Evolutionary conservation across 2,888 invertebrate species (phyloP).

Genomic region (Cacoxenus indagator): DNA sequence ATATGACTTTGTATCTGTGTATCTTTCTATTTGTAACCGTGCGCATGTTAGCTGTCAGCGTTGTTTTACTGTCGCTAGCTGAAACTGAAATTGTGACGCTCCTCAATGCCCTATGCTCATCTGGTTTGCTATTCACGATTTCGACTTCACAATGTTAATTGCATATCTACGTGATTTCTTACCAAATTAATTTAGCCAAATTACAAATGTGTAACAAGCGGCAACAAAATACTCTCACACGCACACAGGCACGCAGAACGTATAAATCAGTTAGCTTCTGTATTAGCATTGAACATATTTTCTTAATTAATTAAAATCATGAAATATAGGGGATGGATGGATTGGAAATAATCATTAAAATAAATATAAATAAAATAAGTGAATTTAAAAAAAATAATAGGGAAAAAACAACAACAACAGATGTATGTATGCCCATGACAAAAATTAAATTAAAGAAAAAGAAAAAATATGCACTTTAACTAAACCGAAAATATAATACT

Average conservation of each 20-base stretch:
- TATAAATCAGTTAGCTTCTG: slow-evolving; percentile 61
- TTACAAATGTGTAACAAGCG: slow-evolving; percentile 47
- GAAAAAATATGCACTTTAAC: too few relatives aligned
- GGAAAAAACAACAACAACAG: too few relatives aligned
- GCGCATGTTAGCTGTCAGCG: slow-evolving; percentile 56
- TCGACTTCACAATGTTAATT: slow-evolving; percentile 60
- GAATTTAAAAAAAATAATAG: too few relatives aligned
- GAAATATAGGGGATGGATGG: slow-evolving; percentile 24
- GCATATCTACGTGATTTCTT: slow-evolving; percentile 69
- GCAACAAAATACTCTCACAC: neutral
- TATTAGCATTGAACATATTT: slow-evolving; percentile 63
- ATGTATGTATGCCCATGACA: too few relatives aligned
- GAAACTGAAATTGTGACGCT: slow-evolving; percentile 35
- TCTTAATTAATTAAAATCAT: slow-evolving; percentile 55
- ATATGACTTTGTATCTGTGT: slow-evolving; percentile 28
- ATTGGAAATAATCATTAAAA: too few relatives aligned
- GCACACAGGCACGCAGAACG: slow-evolving; percentile 22
- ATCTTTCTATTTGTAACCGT: slow-evolving; percentile 22
- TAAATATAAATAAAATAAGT: too few relatives aligned
- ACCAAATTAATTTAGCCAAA: slow-evolving; percentile 67
- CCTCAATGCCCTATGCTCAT: slow-evolving; percentile 46
- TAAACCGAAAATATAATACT: too few relatives aligned
- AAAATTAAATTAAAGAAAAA: too few relatives aligned
- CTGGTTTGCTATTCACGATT: slow-evolving; percentile 26
- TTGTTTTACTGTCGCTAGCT: slow-evolving; percentile 43